Percentiles rank a stretch among this genome's conserved stretches.
Evolutionary conservation across 2,797 vertebrate genomes (phyloP).

Genomic region (Pseudotriccus pelzelni): DNA sequence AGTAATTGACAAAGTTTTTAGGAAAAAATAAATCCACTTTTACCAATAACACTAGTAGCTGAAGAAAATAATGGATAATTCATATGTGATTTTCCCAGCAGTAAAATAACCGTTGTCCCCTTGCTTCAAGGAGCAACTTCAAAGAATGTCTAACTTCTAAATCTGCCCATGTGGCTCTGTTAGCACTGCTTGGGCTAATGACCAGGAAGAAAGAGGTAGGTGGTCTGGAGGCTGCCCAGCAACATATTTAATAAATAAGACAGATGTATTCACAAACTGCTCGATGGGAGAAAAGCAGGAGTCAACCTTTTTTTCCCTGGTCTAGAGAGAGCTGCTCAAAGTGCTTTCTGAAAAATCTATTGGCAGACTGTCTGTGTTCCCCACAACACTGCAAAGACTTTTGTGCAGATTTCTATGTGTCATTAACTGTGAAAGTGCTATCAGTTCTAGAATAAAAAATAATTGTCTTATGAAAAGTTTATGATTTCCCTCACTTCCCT

Average conservation of each 20-base stretch:
- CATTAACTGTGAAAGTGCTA: not conserved
- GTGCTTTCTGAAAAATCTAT: not conserved
- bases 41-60: not conserved
- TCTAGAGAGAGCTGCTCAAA: not conserved
- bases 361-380: not conserved
- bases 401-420: not conserved
- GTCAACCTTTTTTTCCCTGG: not conserved
- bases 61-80: not conserved
- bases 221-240: not conserved
- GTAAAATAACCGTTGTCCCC: not conserved
- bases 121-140: not conserved
- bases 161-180: not conserved
- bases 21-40: not conserved
- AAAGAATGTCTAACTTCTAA: not conserved
- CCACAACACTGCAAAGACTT: not conserved
- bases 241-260: not conserved
- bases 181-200: not conserved
- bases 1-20: not conserved
- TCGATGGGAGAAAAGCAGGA: not conserved
- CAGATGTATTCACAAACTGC: not conserved
- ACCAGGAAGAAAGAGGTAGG: not conserved
- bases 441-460: not conserved
- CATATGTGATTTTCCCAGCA: not conserved
- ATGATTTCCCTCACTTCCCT: not conserved
- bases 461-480: not conserved